These are phyloP conservation scores for Apogon hyalosoma DNA, from an alignment of 2,797 vertebrate genomes.

Conservation along the genomic window DNA sequence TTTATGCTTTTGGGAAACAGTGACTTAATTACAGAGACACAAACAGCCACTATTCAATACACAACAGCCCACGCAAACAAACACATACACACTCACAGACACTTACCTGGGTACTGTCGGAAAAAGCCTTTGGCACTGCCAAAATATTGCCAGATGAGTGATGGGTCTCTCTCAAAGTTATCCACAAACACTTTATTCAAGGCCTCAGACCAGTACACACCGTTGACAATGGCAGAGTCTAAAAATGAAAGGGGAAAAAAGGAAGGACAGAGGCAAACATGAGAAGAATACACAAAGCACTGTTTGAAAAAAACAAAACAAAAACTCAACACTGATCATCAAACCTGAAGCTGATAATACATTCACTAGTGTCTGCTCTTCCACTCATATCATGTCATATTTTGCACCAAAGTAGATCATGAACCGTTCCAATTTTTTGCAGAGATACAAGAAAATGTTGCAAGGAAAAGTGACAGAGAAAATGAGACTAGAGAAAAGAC, in stretches of 20 bases:
- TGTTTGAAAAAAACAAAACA: background rate
- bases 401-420: conserved; percentile 25
- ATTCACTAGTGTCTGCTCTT: conserved; percentile 20
- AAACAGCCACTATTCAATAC: conserved; percentile 6
- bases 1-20: conserved; percentile 39
- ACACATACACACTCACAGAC: conserved; percentile 17
- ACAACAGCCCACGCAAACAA: conserved; percentile 15
- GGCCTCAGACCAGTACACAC: conserved; percentile 95
- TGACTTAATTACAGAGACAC: conserved; percentile 56
- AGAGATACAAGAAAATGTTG: conserved; percentile 18
- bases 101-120: conserved; percentile 93
- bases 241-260: conserved; percentile 24
- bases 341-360: background rate
- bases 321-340: background rate
- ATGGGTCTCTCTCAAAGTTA: conserved; percentile 95
- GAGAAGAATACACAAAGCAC: background rate
- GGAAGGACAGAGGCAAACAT: background rate
- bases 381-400: conserved; percentile 22
- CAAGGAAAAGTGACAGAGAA: conserved; percentile 20
- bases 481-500: conserved; percentile 10
- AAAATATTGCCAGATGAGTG: conserved; percentile 96
- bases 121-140: conserved; percentile 96
- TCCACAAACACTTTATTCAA: conserved; percentile 97
- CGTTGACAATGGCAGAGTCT: conserved; percentile 96
- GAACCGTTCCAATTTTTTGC: conserved; percentile 39